phyloP scores from a whole-genome alignment of 2,888 invertebrate species.

The Helleia helle region DNA sequence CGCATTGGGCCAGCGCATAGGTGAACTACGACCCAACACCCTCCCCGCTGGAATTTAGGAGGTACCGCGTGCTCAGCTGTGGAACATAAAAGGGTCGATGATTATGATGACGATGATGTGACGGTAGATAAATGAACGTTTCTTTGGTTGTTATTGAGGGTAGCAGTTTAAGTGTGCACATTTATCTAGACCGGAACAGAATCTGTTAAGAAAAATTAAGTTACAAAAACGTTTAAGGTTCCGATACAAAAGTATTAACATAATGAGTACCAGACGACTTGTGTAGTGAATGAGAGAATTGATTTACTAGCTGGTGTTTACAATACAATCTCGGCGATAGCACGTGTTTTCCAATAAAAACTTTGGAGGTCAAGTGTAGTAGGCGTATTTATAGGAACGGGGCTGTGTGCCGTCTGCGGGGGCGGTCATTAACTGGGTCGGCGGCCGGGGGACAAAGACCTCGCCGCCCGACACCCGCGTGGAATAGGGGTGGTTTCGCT shows the following conservation, averaged over 20 bases:
- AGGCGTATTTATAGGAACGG: constrained; percentile 71
- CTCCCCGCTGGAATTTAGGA: too few species aligned
- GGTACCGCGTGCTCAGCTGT: too few species aligned
- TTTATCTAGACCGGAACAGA: too few species aligned
- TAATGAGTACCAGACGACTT: neutral
- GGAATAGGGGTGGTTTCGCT: constrained; percentile 58
- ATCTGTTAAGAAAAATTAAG: too few species aligned
- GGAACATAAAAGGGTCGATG: too few species aligned
- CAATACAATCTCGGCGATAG: constrained; percentile 53
- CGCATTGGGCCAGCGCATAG: too few species aligned
- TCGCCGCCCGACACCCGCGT: constrained; percentile 42
- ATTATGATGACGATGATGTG: too few species aligned
- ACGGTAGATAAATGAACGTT: too few species aligned
- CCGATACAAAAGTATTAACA: constrained; percentile 5
- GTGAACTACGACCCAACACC: too few species aligned
- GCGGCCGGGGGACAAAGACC: constrained; percentile 60
- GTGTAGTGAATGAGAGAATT: too few species aligned
- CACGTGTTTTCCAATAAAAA: constrained; percentile 72
- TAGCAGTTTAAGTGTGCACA: too few species aligned
- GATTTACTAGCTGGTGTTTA: constrained; percentile 58
- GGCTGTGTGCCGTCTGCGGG: constrained; percentile 62
- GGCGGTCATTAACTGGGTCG: constrained; percentile 74
- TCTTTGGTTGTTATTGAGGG: too few species aligned
- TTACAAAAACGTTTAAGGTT: constrained; percentile 22
- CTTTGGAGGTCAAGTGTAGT: constrained; percentile 74